These are phyloP conservation scores for Phaetusa simplex DNA, from an alignment of 2,113 vertebrate genomes.

Conservation along the genomic window DNA sequence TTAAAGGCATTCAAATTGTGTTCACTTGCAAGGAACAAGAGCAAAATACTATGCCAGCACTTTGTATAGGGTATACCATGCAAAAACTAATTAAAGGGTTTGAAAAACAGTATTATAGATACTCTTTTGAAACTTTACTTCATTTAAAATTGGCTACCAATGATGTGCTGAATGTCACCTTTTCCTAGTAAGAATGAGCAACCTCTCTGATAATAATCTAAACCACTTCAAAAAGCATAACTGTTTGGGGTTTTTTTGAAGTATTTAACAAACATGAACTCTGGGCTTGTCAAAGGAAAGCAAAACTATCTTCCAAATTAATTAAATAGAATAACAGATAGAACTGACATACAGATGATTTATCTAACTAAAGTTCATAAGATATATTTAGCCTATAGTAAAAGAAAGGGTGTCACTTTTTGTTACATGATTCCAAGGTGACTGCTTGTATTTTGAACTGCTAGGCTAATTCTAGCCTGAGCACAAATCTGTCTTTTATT, in stretches of 20 bases:
- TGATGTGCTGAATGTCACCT: constrained; percentile 85
- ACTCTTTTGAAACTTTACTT: constrained; percentile 58
- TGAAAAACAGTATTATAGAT: constrained; percentile 53
- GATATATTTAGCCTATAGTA: constrained; percentile 59
- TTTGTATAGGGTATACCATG: constrained; percentile 55
- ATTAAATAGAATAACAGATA: constrained; percentile 63
- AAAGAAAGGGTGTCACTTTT: constrained; percentile 72
- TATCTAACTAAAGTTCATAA: constrained; percentile 69
- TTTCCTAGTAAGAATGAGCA: constrained; percentile 83
- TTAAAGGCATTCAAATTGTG: constrained; percentile 76
- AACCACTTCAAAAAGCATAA: constrained; percentile 54
- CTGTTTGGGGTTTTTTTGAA: constrained; percentile 18
- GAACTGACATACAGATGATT: constrained; percentile 57
- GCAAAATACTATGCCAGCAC: constrained; percentile 67
- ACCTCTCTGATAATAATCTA: constrained; percentile 91
- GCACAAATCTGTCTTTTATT: constrained; percentile 78
- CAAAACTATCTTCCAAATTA: constrained; percentile 67
- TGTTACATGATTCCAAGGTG: constrained; percentile 74
- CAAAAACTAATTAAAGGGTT: constrained; percentile 71
- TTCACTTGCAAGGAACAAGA: constrained; percentile 64
- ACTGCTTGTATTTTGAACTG: constrained; percentile 75
- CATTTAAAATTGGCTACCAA: constrained; percentile 70
- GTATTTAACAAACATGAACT: constrained; percentile 81
- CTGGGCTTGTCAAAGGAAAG: constrained; percentile 44
- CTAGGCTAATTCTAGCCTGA: constrained; percentile 73